Evolutionary conservation across 2,113 vertebrate genomes (phyloP).

Genomic region (Prietella phreatophila): DNA sequence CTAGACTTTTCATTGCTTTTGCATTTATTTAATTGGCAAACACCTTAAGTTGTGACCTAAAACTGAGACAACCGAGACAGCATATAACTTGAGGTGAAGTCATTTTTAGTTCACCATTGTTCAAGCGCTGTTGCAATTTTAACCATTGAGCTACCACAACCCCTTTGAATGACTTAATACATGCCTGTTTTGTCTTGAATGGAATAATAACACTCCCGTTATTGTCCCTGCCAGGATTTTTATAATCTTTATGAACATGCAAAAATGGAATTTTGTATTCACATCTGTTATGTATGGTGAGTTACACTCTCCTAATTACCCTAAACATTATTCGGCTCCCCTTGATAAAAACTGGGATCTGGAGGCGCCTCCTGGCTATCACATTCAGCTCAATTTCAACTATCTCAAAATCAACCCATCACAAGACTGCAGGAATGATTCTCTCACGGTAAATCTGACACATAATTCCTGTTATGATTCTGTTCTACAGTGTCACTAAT

Average conservation of each 20-base stretch:
- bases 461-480: background rate
- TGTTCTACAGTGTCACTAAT: background rate
- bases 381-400: slow-evolving; percentile 80
- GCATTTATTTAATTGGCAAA: background rate
- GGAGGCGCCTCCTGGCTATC: slow-evolving; percentile 76
- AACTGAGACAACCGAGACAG: background rate
- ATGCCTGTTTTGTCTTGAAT: background rate
- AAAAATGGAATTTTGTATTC: background rate
- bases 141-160: background rate
- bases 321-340: slow-evolving; percentile 79
- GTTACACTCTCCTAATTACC: slow-evolving; percentile 80
- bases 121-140: background rate
- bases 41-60: background rate
- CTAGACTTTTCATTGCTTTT: background rate
- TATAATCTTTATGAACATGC: slow-evolving; percentile 53
- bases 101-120: background rate
- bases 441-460: slow-evolving; percentile 68
- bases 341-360: slow-evolving; percentile 75
- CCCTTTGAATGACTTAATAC: background rate
- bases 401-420: slow-evolving; percentile 86
- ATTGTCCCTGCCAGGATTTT: slow-evolving; percentile 29
- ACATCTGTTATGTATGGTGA: slow-evolving; percentile 68
- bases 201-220: background rate
- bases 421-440: slow-evolving; percentile 80
- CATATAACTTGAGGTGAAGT: background rate